Base-by-base conservation (phyloP, 2,888 invertebrate genomes). In the Drosophila gaucha region DNA sequence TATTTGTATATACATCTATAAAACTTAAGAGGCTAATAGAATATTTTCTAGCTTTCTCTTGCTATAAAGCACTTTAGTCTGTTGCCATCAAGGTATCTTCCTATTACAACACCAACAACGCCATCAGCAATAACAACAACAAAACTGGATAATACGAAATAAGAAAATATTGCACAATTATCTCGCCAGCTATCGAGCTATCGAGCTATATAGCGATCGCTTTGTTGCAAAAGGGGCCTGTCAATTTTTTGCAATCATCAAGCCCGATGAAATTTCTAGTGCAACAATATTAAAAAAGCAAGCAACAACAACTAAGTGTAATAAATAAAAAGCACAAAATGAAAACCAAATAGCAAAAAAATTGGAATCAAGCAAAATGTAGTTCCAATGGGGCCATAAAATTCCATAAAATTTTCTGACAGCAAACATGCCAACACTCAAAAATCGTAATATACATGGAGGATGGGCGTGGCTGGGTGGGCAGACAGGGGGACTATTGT, bases 371-470 rank as follows among this genome's bases (percentile, higher is more conserved):
- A 68, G 52, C 26, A 47, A 56, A 74, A 28, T 58, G 52, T 41
- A 58, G 51, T 46, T 63, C 71, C 71, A 73, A 75, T 74, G 74
- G 77, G 77, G 74, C 74, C 74, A 82, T 78, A 80, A 80, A 78
- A 88, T 87, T 87, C 82, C 84, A 88, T n/a, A 80, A 88, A 85
- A 84, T 86, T 86, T 83, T 86, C 86, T 85, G 85, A 85, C 88
- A 85, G 84, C 86, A 80, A 85, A 85, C 85, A 85, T 85, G 85
- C 85, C 85, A 85, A 85, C 88, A 85, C 85, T 86, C 88, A 83
- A 82, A 82, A 82, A 82, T 70, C 68, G 60, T 87, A 75, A 75
- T 80, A 70, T 71, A 58, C 69, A 74, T 70, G 77, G 76, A 26
- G 24, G 16, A 8, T 9, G 22, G 16, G 9, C 16, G 35, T 24